These are phyloP conservation scores for Etia nguti DNA, from an alignment of 2,113 vertebrate species.

Conservation along the genomic window DNA sequence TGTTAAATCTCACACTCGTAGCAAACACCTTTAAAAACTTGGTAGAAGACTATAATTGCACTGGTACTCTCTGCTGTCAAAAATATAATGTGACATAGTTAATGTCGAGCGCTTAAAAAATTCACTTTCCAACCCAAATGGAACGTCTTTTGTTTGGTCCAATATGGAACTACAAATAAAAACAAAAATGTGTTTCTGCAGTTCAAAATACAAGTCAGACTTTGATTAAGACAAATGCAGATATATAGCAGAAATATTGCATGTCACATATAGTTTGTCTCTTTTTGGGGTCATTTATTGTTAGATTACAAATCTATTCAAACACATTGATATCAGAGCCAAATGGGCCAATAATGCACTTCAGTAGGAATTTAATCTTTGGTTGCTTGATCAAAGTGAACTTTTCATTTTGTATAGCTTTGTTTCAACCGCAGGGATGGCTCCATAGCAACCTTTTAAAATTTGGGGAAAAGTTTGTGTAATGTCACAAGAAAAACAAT, in stretches of 20 bases:
- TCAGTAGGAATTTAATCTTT: neutral
- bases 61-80: neutral
- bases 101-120: neutral
- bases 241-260: neutral
- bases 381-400: neutral
- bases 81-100: neutral
- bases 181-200: neutral
- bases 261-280: neutral
- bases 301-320: neutral
- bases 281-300: neutral
- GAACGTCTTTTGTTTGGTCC: neutral
- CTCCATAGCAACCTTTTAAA: neutral
- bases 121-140: neutral
- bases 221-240: neutral
- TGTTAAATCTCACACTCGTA: neutral
- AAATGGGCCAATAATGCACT: neutral
- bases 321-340: neutral
- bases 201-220: neutral
- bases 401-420: neutral
- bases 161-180: neutral
- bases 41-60: neutral
- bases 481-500: no score
- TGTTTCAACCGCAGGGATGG: neutral
- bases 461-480: neutral
- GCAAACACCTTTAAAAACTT: neutral